Evolutionary conservation across 2,113 vertebrate genomes (phyloP).

Genomic region (Callionymus lyra): DNA sequence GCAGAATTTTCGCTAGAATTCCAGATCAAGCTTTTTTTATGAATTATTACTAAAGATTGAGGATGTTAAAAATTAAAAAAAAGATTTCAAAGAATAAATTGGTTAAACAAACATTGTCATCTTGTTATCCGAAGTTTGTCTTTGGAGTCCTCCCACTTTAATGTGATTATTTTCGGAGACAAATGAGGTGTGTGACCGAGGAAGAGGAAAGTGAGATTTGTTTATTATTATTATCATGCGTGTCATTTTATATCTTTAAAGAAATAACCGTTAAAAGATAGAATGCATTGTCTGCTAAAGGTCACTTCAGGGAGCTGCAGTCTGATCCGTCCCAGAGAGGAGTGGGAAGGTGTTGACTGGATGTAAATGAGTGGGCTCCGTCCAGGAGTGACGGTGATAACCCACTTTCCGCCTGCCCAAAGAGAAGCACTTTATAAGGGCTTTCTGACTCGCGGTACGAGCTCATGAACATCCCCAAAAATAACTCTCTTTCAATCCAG

Average conservation of each 20-base stretch:
- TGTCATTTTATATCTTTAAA: background rate
- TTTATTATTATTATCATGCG: background rate
- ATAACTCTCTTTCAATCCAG: conserved; percentile 43
- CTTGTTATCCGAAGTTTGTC: conserved; percentile 48
- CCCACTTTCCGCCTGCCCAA: conserved; percentile 47
- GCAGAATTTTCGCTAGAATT: too few relatives aligned
- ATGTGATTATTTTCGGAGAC: conserved; percentile 63
- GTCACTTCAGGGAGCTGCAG: conserved; percentile 33
- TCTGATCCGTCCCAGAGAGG: conserved; percentile 22
- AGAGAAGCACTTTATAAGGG: conserved; percentile 64
- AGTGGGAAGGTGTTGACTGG: conserved; percentile 61
- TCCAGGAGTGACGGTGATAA: conserved; percentile 55
- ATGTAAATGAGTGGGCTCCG: conserved; percentile 58
- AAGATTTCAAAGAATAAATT: too few relatives aligned
- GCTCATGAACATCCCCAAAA: conserved; percentile 52
- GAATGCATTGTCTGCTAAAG: too few relatives aligned
- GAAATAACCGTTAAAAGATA: too few relatives aligned
- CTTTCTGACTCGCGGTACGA: conserved; percentile 33
- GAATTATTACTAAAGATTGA: too few relatives aligned
- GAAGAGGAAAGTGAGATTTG: too few relatives aligned
- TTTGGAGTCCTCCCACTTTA: conserved; percentile 32
- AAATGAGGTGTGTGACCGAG: conserved; percentile 63
- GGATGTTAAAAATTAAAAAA: too few relatives aligned
- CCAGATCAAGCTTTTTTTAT: too few relatives aligned
- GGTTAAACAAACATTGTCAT: conserved; percentile 34